Percentiles rank a stretch among this genome's conserved stretches.
phyloP scores from a whole-genome alignment of 2,888 invertebrate genomes.

The Hypena proboscidalis region DNA sequence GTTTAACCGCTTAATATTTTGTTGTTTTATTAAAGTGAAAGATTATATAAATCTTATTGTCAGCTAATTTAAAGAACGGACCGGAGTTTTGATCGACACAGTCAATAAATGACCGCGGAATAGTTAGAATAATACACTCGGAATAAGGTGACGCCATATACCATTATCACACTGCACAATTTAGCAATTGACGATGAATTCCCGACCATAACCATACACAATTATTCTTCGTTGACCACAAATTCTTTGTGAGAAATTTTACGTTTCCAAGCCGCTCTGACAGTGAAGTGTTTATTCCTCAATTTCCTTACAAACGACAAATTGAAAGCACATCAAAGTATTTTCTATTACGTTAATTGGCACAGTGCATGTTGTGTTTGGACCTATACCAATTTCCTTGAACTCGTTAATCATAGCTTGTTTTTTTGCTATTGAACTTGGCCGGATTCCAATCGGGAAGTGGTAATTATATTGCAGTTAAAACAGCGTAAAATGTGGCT shows the following conservation, averaged over 20 bases:
- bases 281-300: slow-evolving; percentile 5
- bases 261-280: neutral
- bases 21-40: slow-evolving; percentile 33
- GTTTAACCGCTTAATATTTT: slow-evolving; percentile 15
- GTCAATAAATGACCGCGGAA: too few species aligned
- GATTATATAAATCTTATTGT: too few species aligned
- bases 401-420: slow-evolving; percentile 37
- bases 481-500: neutral
- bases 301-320: slow-evolving; percentile 15
- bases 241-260: neutral
- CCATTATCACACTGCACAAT: too few species aligned
- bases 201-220: neutral
- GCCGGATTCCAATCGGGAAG: slow-evolving; percentile 31
- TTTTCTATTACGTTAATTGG: slow-evolving; percentile 36
- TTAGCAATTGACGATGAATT: too few species aligned
- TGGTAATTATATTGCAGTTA: slow-evolving; percentile 11
- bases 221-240: neutral
- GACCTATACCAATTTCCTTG: slow-evolving; percentile 44
- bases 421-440: slow-evolving; percentile 40
- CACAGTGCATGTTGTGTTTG: slow-evolving; percentile 34
- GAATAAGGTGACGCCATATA: too few species aligned
- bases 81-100: too few species aligned
- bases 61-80: too few species aligned
- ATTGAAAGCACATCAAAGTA: slow-evolving; percentile 21
- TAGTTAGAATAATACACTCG: too few species aligned